Evolutionary conservation across 2,888 invertebrate genomes (phyloP).

Genomic region (Stomorhina lunata): DNA sequence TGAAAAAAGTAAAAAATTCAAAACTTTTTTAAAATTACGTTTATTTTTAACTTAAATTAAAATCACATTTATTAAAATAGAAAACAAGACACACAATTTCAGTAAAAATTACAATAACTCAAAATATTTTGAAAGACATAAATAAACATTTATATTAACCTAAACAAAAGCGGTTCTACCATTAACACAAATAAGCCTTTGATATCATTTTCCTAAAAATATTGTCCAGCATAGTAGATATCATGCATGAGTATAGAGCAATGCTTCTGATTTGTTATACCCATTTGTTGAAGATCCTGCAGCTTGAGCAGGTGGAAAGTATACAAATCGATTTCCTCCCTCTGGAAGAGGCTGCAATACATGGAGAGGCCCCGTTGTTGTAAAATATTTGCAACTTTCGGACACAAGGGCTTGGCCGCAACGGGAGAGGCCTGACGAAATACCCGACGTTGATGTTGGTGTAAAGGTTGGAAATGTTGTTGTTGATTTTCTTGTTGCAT

Average conservation of each 20-base stretch:
- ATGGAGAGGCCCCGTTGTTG: constrained; percentile 67
- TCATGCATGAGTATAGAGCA: constrained; percentile 41
- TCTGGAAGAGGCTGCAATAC: constrained; percentile 71
- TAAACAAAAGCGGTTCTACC: no score
- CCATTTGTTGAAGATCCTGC: constrained; percentile 71
- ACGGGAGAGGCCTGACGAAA: constrained; percentile 54
- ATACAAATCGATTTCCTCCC: constrained; percentile 73
- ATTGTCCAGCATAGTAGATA: constrained; percentile 28
- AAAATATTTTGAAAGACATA: constrained; percentile 7
- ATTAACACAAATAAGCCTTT: not conserved
- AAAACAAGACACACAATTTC: no score
- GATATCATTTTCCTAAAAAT: constrained; percentile 1
- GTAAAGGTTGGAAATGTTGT: not conserved
- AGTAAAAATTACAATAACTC: no score
- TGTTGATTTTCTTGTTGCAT: not conserved
- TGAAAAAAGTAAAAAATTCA: no score
- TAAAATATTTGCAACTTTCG: constrained; percentile 44
- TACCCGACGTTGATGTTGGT: not conserved
- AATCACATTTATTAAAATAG: no score
- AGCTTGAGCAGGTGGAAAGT: constrained; percentile 70
- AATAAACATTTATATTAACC: not conserved
- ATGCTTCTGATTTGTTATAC: constrained; percentile 70
- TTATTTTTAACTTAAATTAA: no score
- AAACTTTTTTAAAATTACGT: no score
- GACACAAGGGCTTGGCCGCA: constrained; percentile 34